Base-by-base conservation (phyloP, 2,888 invertebrate genomes). In the Ommatoiulus sabulosus region DNA sequence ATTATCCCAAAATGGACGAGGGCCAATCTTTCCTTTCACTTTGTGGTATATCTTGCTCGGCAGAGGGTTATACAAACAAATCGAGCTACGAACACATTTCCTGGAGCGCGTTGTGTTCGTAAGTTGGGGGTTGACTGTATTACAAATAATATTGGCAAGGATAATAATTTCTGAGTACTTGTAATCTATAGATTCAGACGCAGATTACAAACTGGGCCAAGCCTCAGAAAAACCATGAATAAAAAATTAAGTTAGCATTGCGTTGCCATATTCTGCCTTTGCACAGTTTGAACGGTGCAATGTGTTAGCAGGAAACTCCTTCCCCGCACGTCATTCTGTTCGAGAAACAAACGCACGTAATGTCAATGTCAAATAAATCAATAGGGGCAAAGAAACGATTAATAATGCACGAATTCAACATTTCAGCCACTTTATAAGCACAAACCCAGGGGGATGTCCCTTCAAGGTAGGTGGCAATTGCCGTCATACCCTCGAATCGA, bases 301-400 rank as follows among this genome's bases (percentile, higher is more conserved):
- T 63, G 63, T 20, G 63, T 63, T 63, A 17, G 3, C 63, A 63
- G 20, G 63, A 63, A 63, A 63, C n/a, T 63, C 63, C 63, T 63
- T 63, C 17, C 20, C 63, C 63, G 52, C 63, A 63, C 63, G 63
- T 63, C 63, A 63, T 63, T 63, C 46, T 20, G 6, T n/a, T 2
- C 3, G n/a, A 15, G 63, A 63, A 17, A 17, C 17, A 6, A n/a
- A 17, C n/a, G 63, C 63, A 63, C 20, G 63, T 20, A 63, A 63
- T 63, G 63, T 63, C 63, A 63, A 63, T 63, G 63, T 63, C 63
- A 63, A 63, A 63, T n/a, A 20, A n/a, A 63, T 63, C 63, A 63
- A 63, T 63, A 63, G n/a, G n/a, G 63, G 63, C 63, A 63, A 63
- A 63, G 63, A 63, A 63, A 63, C n/a, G 63, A 5, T 63, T 63